Percentiles rank a stretch among this genome's conserved stretches.
Evolutionary conservation across 2,797 vertebrate species (phyloP).

Genomic region (Lepilemur septentrionalis): DNA sequence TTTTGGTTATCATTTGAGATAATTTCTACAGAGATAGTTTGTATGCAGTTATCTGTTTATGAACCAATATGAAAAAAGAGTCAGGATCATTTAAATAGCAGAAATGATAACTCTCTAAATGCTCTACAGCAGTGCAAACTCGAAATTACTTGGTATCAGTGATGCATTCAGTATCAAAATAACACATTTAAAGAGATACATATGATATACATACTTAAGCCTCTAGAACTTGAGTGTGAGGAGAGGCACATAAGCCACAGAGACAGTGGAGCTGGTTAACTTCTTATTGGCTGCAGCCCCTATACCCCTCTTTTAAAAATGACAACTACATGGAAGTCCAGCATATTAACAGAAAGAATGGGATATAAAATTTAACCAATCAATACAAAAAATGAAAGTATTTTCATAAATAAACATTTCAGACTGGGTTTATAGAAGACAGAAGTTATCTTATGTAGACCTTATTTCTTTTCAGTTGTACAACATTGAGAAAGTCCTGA

Average conservation of each 20-base stretch:
- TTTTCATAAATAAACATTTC: neutral
- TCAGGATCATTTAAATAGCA: constrained; percentile 13
- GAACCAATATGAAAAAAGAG: neutral
- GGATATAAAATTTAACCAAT: neutral
- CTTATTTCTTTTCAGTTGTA: neutral
- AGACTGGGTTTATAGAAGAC: neutral
- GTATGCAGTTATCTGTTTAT: constrained; percentile 42
- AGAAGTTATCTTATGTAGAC: neutral
- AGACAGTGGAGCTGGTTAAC: neutral
- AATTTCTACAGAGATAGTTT: constrained; percentile 9
- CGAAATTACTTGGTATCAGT: neutral
- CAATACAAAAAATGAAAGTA: neutral
- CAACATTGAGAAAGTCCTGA: neutral
- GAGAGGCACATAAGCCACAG: neutral
- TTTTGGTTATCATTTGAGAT: neutral
- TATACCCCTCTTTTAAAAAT: neutral
- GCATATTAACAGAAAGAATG: neutral
- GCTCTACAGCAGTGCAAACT: constrained; percentile 28
- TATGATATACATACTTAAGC: neutral
- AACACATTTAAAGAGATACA: neutral
- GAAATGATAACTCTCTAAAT: neutral
- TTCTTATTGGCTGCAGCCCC: neutral
- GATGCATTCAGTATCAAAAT: neutral
- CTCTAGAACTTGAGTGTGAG: neutral
- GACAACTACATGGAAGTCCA: neutral